Percentiles rank a stretch among this genome's conserved stretches.
These are phyloP conservation scores for Baccha elongata DNA, from an alignment of 2,888 invertebrate species.

Conservation along the genomic window DNA sequence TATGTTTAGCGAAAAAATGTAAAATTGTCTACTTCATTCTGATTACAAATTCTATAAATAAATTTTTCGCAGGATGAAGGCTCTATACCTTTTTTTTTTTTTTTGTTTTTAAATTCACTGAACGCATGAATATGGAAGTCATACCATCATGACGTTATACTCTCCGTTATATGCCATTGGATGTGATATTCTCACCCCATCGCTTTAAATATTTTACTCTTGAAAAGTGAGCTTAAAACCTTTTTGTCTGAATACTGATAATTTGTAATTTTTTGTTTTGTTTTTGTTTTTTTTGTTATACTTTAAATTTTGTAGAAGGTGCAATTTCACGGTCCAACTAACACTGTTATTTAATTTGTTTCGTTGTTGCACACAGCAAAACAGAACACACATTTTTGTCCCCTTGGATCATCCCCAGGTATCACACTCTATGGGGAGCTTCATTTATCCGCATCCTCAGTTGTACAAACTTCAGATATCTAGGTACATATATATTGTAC, in stretches of 20 bases:
- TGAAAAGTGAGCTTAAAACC: no score
- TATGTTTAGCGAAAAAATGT: no score
- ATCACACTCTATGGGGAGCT: conserved; percentile 10
- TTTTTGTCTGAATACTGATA: conserved; percentile 29
- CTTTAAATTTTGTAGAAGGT: conserved; percentile 34
- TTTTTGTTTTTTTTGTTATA: conserved; percentile 27
- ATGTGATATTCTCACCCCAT: conserved; percentile 28
- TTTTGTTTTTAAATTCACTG: neutral
- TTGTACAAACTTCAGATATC: neutral
- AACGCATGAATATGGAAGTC: neutral
- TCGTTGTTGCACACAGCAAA: conserved; percentile 40
- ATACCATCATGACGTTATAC: neutral
- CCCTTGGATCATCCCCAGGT: conserved; percentile 37
- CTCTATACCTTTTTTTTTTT: conserved; percentile 21
- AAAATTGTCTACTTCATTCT: conserved; percentile 12
- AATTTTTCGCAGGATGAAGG: conserved; percentile 41
- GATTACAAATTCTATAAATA: conserved; percentile 69
- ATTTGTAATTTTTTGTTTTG: conserved; percentile 24
- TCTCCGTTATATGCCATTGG: conserved; percentile 6
- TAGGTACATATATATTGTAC: neutral
- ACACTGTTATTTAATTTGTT: conserved; percentile 49
- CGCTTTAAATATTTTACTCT: neutral
- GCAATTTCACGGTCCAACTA: conserved; percentile 67
- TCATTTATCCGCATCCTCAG: conserved; percentile 36
- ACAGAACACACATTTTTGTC: conserved; percentile 16